phyloP scores from a whole-genome alignment of 2,113 vertebrate species.

The Nerophis lumbriciformis region DNA sequence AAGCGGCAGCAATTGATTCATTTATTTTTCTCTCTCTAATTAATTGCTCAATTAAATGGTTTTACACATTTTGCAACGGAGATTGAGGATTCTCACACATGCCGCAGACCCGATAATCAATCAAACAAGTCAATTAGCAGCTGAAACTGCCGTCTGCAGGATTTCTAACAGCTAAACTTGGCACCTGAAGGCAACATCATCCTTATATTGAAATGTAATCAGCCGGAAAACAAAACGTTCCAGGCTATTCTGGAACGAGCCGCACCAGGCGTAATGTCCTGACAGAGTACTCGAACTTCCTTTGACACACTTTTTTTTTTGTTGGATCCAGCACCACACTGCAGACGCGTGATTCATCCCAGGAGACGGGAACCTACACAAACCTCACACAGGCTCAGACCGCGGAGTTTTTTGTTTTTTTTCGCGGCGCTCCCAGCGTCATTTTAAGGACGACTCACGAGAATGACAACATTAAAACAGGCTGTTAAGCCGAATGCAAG shows the following conservation, averaged over 20 bases:
- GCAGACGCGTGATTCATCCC: slow-evolving; percentile 6
- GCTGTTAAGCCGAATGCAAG: too few relatives aligned
- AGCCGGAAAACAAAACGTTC: not conserved
- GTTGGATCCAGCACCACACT: not conserved
- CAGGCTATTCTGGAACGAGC: not conserved
- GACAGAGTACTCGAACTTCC: not conserved
- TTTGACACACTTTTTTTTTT: not conserved
- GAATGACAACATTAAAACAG: slow-evolving; percentile 34
- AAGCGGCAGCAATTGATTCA: too few relatives aligned
- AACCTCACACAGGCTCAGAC: slow-evolving; percentile 52
- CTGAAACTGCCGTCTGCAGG: not conserved
- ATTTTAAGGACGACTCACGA: slow-evolving; percentile 52
- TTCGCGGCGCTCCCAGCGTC: slow-evolving; percentile 41
- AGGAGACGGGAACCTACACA: slow-evolving; percentile 49
- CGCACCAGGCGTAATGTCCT: not conserved
- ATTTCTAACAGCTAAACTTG: not conserved
- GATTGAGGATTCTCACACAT: too few relatives aligned
- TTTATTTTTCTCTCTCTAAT: too few relatives aligned
- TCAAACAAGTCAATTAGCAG: not conserved
- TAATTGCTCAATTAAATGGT: too few relatives aligned
- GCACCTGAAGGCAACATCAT: not conserved
- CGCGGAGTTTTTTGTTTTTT: not conserved
- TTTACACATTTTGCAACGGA: too few relatives aligned
- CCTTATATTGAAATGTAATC: not conserved
- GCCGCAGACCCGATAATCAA: not conserved